A percentile compares a stretch with the other conserved stretches of the same genome.
These are phyloP conservation scores for Decapterus maruadsi DNA, from an alignment of 2,797 vertebrate species.

Conservation along the genomic window DNA sequence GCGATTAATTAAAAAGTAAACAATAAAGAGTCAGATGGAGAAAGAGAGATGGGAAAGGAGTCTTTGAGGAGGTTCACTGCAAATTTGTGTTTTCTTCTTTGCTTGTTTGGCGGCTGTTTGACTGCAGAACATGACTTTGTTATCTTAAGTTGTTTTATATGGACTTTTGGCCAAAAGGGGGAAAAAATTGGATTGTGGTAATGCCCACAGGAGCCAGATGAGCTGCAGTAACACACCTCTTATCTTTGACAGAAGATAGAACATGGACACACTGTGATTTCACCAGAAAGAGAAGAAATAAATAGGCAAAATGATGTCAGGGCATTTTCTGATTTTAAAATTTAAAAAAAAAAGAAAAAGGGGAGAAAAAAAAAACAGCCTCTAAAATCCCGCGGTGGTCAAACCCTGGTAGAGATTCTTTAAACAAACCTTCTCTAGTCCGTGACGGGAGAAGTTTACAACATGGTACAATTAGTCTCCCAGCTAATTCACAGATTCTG, in stretches of 20 bases:
- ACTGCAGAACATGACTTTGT: conserved; percentile 32
- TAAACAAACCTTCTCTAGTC: conserved; percentile 72
- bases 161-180: neutral
- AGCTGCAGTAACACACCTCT: neutral
- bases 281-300: neutral
- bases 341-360: neutral
- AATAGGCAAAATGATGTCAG: neutral
- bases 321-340: neutral
- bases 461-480: conserved; percentile 72
- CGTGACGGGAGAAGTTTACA: conserved; percentile 69
- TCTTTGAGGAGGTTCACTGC: conserved; percentile 29
- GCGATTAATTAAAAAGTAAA: conserved; percentile 87
- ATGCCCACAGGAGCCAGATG: neutral
- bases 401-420: conserved; percentile 49
- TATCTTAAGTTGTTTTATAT: conserved; percentile 15
- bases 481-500: conserved; percentile 78
- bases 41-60: conserved; percentile 55
- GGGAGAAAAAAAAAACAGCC: conserved; percentile 3
- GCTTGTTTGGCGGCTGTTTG: conserved; percentile 32
- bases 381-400: conserved; percentile 28
- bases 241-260: conserved; percentile 3
- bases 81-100: conserved; percentile 18
- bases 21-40: conserved; percentile 78
- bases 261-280: neutral
- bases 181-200: neutral